These are phyloP conservation scores for Sylvia borin DNA, from an alignment of 2,797 vertebrate species.

Conservation along the genomic window DNA sequence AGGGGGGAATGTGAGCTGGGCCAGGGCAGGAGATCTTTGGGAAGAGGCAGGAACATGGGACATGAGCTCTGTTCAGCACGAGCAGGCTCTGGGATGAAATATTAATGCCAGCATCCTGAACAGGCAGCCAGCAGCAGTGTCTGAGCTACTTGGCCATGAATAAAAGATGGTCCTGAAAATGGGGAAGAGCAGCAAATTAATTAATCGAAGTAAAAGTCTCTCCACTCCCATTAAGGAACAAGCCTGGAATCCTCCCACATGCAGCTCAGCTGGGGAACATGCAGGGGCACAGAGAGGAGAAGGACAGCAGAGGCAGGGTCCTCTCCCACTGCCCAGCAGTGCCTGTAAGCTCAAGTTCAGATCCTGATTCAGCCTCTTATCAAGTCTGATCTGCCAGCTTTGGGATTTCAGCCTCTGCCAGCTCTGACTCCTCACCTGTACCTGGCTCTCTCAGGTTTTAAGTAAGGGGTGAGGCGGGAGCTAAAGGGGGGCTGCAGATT, in stretches of 20 bases:
- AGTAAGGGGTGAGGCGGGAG: not conserved
- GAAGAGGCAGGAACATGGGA: not conserved
- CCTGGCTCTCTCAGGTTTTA: not conserved
- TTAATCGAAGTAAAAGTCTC: conserved; percentile 71
- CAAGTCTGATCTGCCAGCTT: not conserved
- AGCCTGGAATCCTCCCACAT: not conserved
- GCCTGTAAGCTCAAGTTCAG: not conserved
- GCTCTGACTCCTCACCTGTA: not conserved
- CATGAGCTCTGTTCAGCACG: not conserved
- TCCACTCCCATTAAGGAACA: conserved; percentile 35
- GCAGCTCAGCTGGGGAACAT: not conserved
- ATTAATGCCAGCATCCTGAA: conserved; percentile 68
- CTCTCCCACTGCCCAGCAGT: not conserved
- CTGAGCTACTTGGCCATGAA: conserved; percentile 69
- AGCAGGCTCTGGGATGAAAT: conserved; percentile 65
- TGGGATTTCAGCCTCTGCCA: not conserved
- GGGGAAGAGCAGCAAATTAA: conserved; percentile 75
- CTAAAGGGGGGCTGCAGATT: not conserved
- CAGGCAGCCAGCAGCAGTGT: conserved; percentile 37
- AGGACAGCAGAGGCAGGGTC: not conserved
- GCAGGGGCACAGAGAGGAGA: not conserved
- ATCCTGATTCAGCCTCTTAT: not conserved
- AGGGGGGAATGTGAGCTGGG: not conserved
- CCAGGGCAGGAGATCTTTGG: not conserved
- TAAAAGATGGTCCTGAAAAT: conserved; percentile 75